Evolutionary conservation across 2,113 vertebrate genomes (phyloP), one percentile per base, ranked within the genome.

Genomic region (Ctenomys sociabilis): DNA sequence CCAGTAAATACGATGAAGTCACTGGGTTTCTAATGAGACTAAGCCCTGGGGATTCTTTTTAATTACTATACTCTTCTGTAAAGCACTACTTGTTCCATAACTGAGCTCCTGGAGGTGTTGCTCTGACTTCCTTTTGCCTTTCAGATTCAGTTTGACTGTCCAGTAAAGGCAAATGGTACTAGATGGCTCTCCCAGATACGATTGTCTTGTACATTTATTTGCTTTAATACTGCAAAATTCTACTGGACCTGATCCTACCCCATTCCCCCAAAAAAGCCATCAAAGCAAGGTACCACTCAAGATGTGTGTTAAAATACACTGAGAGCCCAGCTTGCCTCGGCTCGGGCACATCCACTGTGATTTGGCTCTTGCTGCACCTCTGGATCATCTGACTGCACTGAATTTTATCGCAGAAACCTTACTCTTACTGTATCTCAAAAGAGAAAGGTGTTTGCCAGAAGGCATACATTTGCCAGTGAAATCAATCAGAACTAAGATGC

Each of bases 1-100:
- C 93, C 59, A 87, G 61, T 97, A 82, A 96, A 80, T 87, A 63
- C 32, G 37, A 66, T 30, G 43, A 64, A 40, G 35, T 64, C 35
- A 64, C 5, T 73, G 61, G 91, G 54, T 93, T 72, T 92, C 40
- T 82, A 35, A 64, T 54, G 64, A 52, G 89, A 73, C 57, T 91
- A 45, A 4, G 19, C 13, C 4, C 1, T 0, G 7, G 84, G 43
- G 16, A 2, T 5, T 85, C 4, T 28, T 21, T 77, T 59, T 54
- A 57, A 43, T 30, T 28, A 9, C 22, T 59, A 12, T 37, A 37
- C 0, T 35, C 43, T 64, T 85, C 35, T 45, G 45, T 80, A 66
- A 66, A 66, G 5, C 24, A 9, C 40, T 61, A 72, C 5, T 1
- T 30, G 86, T 63, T 63, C 28, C 19, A 0, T 32, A 80, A 21